A percentile compares a stretch with the other conserved stretches of the same genome.
Evolutionary conservation across 2,888 invertebrate genomes (phyloP).

Genomic region (Philereme vetulata): DNA sequence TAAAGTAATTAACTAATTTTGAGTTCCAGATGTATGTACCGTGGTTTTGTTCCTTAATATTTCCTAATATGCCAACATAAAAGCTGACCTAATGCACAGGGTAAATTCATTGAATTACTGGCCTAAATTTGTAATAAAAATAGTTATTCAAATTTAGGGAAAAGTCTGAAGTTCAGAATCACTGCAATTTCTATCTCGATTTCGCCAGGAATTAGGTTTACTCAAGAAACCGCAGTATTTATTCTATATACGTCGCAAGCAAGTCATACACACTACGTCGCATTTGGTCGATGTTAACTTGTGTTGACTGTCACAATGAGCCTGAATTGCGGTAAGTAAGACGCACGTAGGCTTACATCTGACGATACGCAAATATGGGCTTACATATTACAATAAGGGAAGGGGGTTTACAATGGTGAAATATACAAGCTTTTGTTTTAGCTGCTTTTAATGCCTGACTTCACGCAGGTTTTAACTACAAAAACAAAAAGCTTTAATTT

Average conservation of each 20-base stretch:
- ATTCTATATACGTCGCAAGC: constrained; percentile 27
- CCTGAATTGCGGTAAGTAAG: constrained; percentile 41
- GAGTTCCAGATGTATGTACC: no score
- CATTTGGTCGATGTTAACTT: constrained; percentile 48
- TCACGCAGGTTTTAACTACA: constrained; percentile 9
- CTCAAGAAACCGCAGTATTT: constrained; percentile 17
- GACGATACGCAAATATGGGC: constrained; percentile 50
- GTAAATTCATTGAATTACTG: no score
- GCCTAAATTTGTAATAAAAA: no score
- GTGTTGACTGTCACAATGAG: constrained; percentile 49
- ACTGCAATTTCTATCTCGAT: no score
- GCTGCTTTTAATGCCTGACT: constrained; percentile 25
- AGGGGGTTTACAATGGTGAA: constrained; percentile 43
- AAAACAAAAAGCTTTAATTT: no score
- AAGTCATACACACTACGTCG: constrained; percentile 15
- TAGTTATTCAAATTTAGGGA: no score
- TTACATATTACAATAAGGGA: constrained; percentile 53
- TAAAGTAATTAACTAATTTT: no score
- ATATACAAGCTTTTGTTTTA: constrained; percentile 44
- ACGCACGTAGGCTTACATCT: constrained; percentile 48
- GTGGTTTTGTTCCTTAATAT: no score
- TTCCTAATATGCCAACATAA: no score
- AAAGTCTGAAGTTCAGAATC: no score
- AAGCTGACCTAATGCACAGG: no score
- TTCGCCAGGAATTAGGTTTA: constrained; percentile 2